Evolutionary conservation across 2,888 invertebrate genomes (phyloP).

Genomic region (Limnephilus marmoratus): DNA sequence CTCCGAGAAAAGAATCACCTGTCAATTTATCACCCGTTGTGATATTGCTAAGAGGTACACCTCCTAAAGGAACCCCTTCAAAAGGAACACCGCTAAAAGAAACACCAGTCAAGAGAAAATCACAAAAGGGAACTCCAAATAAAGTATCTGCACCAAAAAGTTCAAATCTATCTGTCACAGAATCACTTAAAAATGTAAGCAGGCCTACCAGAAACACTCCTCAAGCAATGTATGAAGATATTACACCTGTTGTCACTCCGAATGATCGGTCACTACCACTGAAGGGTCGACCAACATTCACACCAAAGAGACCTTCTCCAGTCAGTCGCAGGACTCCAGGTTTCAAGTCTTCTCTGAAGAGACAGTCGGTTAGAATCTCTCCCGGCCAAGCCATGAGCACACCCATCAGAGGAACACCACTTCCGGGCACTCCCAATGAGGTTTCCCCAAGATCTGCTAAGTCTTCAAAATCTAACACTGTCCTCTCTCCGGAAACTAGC

Average conservation of each 20-base stretch:
- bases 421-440: neutral
- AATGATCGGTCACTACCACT: slow-evolving; percentile 6
- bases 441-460: neutral
- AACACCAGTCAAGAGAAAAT: neutral
- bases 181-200: neutral
- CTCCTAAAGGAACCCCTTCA: neutral
- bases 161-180: neutral
- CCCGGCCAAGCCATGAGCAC: slow-evolving; percentile 43
- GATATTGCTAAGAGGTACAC: neutral
- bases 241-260: slow-evolving; percentile 25
- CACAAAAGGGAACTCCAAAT: neutral
- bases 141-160: neutral
- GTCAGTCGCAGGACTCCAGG: slow-evolving; percentile 22
- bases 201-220: neutral
- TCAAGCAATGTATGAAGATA: neutral
- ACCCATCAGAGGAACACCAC: slow-evolving; percentile 35
- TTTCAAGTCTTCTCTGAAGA: slow-evolving; percentile 30
- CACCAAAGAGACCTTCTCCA: slow-evolving; percentile 51
- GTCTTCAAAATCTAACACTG: neutral
- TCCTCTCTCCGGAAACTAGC: slow-evolving; percentile 2
- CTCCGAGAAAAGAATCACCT: neutral
- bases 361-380: slow-evolving; percentile 23
- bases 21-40: neutral
- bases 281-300: slow-evolving; percentile 43
- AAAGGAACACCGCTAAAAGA: neutral